Evolutionary conservation across 2,113 vertebrate species (phyloP), one percentile per base, ranked within the genome.

Genomic region (Nipponia nippon): DNA sequence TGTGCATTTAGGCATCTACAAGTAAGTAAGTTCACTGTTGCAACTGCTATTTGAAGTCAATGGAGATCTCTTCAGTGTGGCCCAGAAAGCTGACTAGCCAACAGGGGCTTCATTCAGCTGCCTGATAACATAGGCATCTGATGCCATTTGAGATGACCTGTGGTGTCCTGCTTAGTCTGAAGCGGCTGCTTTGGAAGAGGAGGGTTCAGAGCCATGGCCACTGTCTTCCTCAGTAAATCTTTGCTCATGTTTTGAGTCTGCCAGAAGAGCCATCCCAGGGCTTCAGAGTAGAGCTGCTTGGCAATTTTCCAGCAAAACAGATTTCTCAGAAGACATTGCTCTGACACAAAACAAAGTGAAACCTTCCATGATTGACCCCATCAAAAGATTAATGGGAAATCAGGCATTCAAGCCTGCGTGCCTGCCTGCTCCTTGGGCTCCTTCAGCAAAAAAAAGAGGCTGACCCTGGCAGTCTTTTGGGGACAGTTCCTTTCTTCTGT

Each of bases 341-440:
- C 36, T 93, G 71, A 38, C 27, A 61, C 10, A 81, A 81, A 77
- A 27, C 21, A 46, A 83, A 62, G n/a, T 19, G 25, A 87, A 81
- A 63, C 25, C 16, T 78, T 80, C 38, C 27, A 29, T 42, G 0
- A 0, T 12, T 55, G 52, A 15, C n/a, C 76, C 52, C 23, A 21
- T 80, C 40, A 17, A 47, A 84, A 49, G 16, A 40, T 58, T 83
- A 0, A 2, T 73, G 38, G 38, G 53, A 65, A 90, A 65, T 22
- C n/a, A 50, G 50, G 6, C 1, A 0, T 40, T 77, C 5, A 4
- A 20, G 44, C 4, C n/a, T 49, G 29, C 1, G 3, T 56, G 30
- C 11, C 6, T 52, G 18, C 38, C 40, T 55, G n/a, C 52, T 63
- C 16, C 58, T 59, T 81, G 40, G 21, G 40, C 32, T 36, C 34